A percentile compares a stretch with the other conserved stretches of the same genome.
Evolutionary conservation across 2,797 vertebrate genomes (phyloP).

Genomic region (Netta rufina): DNA sequence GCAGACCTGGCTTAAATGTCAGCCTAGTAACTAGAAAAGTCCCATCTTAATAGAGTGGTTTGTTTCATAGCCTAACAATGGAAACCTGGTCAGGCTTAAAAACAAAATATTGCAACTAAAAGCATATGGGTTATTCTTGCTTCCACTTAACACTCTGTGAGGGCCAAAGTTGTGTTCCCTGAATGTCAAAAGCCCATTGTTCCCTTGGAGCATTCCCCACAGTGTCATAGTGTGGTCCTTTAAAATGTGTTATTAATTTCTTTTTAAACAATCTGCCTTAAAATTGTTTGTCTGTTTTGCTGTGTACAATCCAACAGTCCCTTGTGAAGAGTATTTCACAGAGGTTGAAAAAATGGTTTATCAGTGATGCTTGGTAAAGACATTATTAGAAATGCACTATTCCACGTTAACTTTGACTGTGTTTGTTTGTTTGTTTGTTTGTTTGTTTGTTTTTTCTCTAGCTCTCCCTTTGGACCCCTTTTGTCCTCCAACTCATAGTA

Average conservation of each 20-base stretch:
- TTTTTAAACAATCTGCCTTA: conserved; percentile 20
- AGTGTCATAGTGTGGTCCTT: neutral
- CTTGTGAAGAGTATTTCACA: neutral
- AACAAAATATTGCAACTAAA: neutral
- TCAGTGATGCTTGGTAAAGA: conserved; percentile 3
- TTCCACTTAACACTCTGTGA: neutral
- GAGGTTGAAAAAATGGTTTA: neutral
- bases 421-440: neutral
- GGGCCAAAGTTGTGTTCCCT: neutral
- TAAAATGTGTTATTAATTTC: neutral
- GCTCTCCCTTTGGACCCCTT: neutral
- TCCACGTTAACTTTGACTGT: neutral
- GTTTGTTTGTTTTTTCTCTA: neutral
- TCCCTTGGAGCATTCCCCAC: neutral
- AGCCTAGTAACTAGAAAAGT: neutral
- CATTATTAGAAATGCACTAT: neutral
- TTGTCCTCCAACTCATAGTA: neutral
- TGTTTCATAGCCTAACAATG: neutral
- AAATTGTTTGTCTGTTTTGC: neutral
- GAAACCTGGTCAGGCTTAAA: neutral
- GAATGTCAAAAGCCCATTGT: neutral
- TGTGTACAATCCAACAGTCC: neutral
- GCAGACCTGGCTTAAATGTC: neutral
- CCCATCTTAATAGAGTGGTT: neutral
- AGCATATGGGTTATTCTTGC: neutral